Evolutionary conservation across 2,113 vertebrate species (phyloP), one percentile per base, ranked within the genome.

Genomic region (Myxocyprinus asiaticus): DNA sequence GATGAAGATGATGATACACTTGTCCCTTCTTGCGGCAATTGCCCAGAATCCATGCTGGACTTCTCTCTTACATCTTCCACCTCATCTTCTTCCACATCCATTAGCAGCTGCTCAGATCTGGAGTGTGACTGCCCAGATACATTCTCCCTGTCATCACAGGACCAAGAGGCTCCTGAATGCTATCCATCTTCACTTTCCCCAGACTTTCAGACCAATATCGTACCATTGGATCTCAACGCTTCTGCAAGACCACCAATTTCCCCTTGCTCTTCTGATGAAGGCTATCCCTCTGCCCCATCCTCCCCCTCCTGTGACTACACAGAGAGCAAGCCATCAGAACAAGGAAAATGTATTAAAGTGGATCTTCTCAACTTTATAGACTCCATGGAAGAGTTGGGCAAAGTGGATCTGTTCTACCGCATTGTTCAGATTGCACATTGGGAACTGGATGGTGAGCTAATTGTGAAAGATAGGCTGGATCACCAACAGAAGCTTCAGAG

Each of bases 101-200:
- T 96, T 82, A 97, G 96, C 85, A 98, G 96, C 88, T 98, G 95
- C 87, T 98, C 96, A 0, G 96, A 98, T 87, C 92, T 98, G 83
- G 97, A 96, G 82, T 93, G 94, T 1, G 96, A 98, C 59, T 94
- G 94, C 50, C 93, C 93, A 0, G 95, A 96, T 0, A 87, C 94
- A 51, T 95, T 95, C 0, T 92, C 93, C 78, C 93, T 94, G 86
- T 90, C 90, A 33, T 88, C 88, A 42, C 83, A 89, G 2, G 86
- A 89, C 53, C 86, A 88, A 83, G 87, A 85, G 66, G 59, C 71
- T 43, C 63, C 82, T 63, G 89, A 91, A 61, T 77, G 77, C 63
- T 81, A 85, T 58, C 85, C 88, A 58, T 80, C 89, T 4, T 51
- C 82, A 72, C 72, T 63, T 0, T 92, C 94, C 6, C 84, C 92